These are phyloP conservation scores for Ameiurus melas DNA, from an alignment of 2,113 vertebrate species.

Conservation along the genomic window DNA sequence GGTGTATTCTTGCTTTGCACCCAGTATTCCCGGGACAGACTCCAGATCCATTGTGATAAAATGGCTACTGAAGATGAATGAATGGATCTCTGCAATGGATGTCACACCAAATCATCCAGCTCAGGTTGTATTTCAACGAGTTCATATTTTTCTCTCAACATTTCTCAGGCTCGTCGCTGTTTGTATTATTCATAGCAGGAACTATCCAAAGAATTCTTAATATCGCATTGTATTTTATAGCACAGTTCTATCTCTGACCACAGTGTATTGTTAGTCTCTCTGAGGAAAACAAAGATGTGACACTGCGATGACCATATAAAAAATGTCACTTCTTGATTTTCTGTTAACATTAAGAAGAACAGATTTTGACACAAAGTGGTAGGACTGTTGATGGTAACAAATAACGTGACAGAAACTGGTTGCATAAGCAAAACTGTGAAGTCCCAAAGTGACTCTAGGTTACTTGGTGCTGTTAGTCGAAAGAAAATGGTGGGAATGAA, in stretches of 20 bases:
- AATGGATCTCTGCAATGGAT: conserved; percentile 34
- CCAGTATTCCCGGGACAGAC: neutral
- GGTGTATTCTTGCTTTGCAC: neutral
- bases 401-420: conserved; percentile 8
- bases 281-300: conserved; percentile 5
- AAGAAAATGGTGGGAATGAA: neutral
- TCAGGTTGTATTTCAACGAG: conserved; percentile 39
- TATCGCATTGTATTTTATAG: neutral
- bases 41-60: neutral
- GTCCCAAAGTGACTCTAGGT: neutral
- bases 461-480: neutral
- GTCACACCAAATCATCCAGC: conserved; percentile 16
- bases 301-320: conserved; percentile 30
- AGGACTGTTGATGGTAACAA: neutral
- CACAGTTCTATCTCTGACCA: neutral
- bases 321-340: conserved; percentile 5
- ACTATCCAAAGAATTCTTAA: conserved; percentile 46
- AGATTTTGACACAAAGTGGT: conserved; percentile 1
- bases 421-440: neutral
- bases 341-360: neutral
- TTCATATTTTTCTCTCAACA: conserved; percentile 33
- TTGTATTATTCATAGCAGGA: conserved; percentile 41
- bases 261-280: conserved; percentile 4
- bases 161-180: conserved; percentile 11
- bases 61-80: neutral